Evolutionary conservation across 2,797 vertebrate species (phyloP), one percentile per base, ranked within the genome.

Genomic region (Crax fasciolata): DNA sequence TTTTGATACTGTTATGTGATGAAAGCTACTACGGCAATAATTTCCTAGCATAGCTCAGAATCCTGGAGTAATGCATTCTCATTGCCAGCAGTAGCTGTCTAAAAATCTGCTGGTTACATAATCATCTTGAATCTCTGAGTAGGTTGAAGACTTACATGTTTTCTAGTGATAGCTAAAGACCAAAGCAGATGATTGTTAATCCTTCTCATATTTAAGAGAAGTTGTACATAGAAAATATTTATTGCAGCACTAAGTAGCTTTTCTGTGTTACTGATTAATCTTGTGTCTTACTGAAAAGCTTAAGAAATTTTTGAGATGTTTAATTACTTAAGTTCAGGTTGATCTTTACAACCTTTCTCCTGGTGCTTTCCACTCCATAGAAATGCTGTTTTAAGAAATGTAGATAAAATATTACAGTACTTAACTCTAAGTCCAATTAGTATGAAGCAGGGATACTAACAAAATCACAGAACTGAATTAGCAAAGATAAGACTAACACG

Each of bases 151-250:
- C 81, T 94, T 84, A 89, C 94, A 78, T 6, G 19, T 65, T 63
- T 32, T n/a, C 30, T 72, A 90, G 39, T 70, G 48, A 71, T n/a
- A 84, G 43, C 14, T 81, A 78, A 89, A 72, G 79, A 88, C 41
- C 14, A 94, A 92, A 90, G 81, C 43, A 93, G 46, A 66, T 85
- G 83, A 91, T 52, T 32, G 30, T 23, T 81, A 70, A 63, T 93
- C 71, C 55, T 89, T 17, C 39, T 91, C 51, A 70, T 49, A 63
- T 41, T 78, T 91, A 94, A 87, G 76, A 77, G 44, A 70, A 84
- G 35, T 18, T 79, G 63, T 17, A 82, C 30, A 28, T 38, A 95
- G 91, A 77, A 58, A 85, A 39, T 46, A 75, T 7, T 61, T 75
- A 27, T 38, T 94, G 24, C n/a, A 54, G 12, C 27, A 85, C 55